Evolutionary conservation across 2,888 invertebrate species (phyloP).

Genomic region (Scelioninae gen. 1): DNA sequence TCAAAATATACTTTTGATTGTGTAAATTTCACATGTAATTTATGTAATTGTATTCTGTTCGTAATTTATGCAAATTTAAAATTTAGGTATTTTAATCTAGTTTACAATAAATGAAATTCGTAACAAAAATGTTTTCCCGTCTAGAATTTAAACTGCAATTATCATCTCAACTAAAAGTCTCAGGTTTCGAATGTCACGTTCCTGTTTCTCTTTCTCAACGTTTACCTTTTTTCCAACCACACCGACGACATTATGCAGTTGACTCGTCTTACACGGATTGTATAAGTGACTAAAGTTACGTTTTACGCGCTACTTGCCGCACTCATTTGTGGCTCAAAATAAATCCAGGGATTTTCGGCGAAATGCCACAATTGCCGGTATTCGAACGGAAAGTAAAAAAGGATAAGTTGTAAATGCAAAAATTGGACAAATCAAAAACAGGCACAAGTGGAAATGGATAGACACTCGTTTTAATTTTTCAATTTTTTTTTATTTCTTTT

Average conservation of each 20-base stretch:
- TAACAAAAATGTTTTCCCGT: background rate
- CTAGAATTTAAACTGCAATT: constrained; percentile 1
- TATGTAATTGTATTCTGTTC: no score
- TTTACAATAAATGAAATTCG: no score
- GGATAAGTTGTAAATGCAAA: background rate
- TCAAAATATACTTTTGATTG: no score
- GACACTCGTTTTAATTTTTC: constrained; percentile 46
- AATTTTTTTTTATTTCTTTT: background rate
- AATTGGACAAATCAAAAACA: background rate
- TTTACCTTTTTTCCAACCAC: constrained; percentile 17
- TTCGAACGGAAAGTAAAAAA: constrained; percentile 36
- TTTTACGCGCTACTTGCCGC: constrained; percentile 49
- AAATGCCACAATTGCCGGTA: constrained; percentile 32
- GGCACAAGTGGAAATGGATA: background rate
- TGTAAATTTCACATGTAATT: no score
- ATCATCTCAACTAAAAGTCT: constrained; percentile 2
- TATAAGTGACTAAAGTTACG: constrained; percentile 55
- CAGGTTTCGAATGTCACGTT: constrained; percentile 19
- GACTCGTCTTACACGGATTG: constrained; percentile 54
- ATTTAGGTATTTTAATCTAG: no score
- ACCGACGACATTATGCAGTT: constrained; percentile 42
- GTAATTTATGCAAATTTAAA: no score
- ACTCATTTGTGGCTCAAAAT: constrained; percentile 45
- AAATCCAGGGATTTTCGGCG: constrained; percentile 49
- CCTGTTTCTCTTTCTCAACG: background rate